These are phyloP conservation scores for Nanorana parkeri DNA, from an alignment of 2,113 vertebrate species.

Conservation along the genomic window DNA sequence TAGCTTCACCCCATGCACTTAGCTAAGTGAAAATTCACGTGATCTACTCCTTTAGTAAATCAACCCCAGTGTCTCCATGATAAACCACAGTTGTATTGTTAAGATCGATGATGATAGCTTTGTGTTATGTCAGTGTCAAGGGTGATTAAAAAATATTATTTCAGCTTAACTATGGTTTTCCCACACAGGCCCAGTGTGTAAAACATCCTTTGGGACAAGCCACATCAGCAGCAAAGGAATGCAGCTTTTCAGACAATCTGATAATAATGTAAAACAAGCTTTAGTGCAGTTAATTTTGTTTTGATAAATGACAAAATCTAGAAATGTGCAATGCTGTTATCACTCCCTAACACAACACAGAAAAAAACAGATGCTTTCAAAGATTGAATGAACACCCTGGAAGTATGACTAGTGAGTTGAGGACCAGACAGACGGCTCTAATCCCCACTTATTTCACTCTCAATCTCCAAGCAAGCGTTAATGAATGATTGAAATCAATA, in stretches of 20 bases:
- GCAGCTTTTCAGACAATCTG: not conserved
- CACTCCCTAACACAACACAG: not conserved
- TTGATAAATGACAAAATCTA: constrained; percentile 5
- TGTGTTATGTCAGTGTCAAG: not conserved
- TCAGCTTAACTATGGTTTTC: not conserved
- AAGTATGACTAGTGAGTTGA: not conserved
- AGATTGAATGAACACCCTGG: not conserved
- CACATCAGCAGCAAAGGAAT: not conserved
- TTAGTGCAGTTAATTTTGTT: not conserved
- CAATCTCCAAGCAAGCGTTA: too few species aligned
- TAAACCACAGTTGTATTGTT: not conserved
- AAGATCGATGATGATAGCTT: not conserved
- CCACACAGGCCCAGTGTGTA: not conserved
- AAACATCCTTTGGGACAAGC: not conserved
- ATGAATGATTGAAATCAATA: too few species aligned
- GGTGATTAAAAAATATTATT: not conserved
- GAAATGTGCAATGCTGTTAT: not conserved
- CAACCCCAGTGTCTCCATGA: too few species aligned
- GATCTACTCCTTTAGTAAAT: too few species aligned
- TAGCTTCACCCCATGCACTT: too few species aligned
- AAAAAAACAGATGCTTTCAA: not conserved
- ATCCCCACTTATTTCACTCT: not conserved
- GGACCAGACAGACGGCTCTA: not conserved
- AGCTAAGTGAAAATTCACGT: too few species aligned
- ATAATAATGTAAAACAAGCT: constrained; percentile 8